Conservation (phyloP, 2,888 invertebrate species). For the Nomada flava region DNA sequence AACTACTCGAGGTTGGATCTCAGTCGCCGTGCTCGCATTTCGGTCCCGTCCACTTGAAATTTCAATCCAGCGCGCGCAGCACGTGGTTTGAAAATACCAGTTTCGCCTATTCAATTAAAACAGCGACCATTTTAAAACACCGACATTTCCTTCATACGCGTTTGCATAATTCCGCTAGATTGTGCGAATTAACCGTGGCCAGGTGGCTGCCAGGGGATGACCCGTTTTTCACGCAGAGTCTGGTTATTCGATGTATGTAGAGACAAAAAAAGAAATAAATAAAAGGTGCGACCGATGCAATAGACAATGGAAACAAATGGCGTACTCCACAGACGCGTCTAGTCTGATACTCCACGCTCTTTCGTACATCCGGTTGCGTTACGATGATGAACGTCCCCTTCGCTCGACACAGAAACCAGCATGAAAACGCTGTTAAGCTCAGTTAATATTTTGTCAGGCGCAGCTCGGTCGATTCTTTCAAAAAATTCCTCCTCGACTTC, state of each 20-base stretch:
- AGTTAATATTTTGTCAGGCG: constrained; percentile 44
- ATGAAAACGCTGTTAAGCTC: constrained; percentile 41
- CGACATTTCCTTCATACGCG: constrained; percentile 20
- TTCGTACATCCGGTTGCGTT: no score
- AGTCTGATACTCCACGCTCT: no score
- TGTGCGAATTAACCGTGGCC: constrained; percentile 34
- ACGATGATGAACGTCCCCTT: no score
- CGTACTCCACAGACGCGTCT: no score
- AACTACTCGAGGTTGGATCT: not conserved
- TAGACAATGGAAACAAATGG: not conserved
- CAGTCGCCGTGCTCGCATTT: not conserved
- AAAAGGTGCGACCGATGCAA: not conserved
- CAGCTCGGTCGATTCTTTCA: constrained; percentile 31
- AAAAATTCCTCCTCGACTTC: not conserved
- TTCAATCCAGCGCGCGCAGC: not conserved
- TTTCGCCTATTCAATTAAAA: constrained; percentile 37
- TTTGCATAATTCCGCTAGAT: constrained; percentile 35
- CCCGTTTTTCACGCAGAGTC: constrained; percentile 13
- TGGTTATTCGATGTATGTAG: constrained; percentile 44
- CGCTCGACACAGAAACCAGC: not conserved
- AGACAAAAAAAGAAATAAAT: constrained; percentile 8
- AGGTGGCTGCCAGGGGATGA: not conserved
- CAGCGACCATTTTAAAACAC: constrained; percentile 10
- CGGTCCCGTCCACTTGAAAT: not conserved
- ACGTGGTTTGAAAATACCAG: constrained; percentile 24